Base-by-base conservation (phyloP, 37 sponge, comb jelly and placozoan genomes). In the Diacarnus erythraeanus region DNA sequence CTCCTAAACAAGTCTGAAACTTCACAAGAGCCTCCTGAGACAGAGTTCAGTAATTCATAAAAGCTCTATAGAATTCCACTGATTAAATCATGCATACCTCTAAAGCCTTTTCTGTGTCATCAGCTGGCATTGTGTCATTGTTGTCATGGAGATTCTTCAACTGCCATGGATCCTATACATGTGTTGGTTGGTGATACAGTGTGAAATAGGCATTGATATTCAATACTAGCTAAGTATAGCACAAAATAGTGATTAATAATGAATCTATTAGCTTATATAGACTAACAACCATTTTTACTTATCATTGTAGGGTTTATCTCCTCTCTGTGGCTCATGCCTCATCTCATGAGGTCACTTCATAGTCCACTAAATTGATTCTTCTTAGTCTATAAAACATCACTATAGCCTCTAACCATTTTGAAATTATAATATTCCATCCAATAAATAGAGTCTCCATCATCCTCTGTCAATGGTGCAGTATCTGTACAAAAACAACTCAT, bases 341-440 rank as follows among this genome's bases (percentile, higher is more conserved):
- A n/a, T n/a, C n/a, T n/a, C n/a, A n/a, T n/a, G n/a, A n/a, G n/a
- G n/a, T n/a, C n/a, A n/a, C n/a, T n/a, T n/a, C n/a, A n/a, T n/a
- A n/a, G n/a, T n/a, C n/a, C n/a, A n/a, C n/a, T n/a, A n/a, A n/a
- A n/a, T n/a, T n/a, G n/a, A n/a, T n/a, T n/a, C n/a, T 72, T 31
- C 4, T 39, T 72, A 27, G 26, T 20, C 29, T 31, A 25, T 21
- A 5, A 44, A 18, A 12, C 12, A 47, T 47, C 6, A 12, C 51
- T 47, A 47, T 47, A 47, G 12, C 10, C 51, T 47, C 69, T 70
- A 6, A 90, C 91, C 65, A 85, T 35, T 38, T 59, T 75, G 21
- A 90, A 41, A 26, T 90, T 58, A 57, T 86, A 90, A 35, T 72
- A 86, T 43, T 90, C 91, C 29, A 12, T 47, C 36, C 75, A 90